Evolutionary conservation across 2,113 vertebrate genomes (phyloP), one percentile per base, ranked within the genome.

Genomic region (Chloroceryle aenea): DNA sequence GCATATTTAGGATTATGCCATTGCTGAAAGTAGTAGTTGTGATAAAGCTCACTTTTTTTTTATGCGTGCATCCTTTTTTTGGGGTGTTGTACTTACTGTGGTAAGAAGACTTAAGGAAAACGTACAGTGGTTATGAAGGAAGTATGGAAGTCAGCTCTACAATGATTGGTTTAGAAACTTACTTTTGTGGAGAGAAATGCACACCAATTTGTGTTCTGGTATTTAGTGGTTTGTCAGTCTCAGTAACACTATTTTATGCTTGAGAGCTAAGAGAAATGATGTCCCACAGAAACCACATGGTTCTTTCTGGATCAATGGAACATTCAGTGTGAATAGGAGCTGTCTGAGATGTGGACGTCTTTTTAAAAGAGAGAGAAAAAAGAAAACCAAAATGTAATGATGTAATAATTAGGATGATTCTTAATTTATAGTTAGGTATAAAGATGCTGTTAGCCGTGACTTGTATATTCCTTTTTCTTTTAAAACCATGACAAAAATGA

Each of bases 401-500:
- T 82, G 30, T 74, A 27, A 34, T 73, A 42, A 47, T 40, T 50
- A 74, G 78, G 11, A 27, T 53, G 43, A 47, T 94, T 87, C 14
- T 77, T 73, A 26, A 29, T 62, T 87, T 63, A 10, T 47, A 71
- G 30, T 43, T 55, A 26, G 12, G 12, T 63, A 53, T 64, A 22
- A 38, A 77, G 38, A 27, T 61, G 15, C 29, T 50, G 18, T 68
- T 50, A 53, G 12, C 27, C 90, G 59, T 58, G 53, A 69, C 19
- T 5, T 42, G 7, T 40, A 26, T 26, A 29, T 64, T 68, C 27
- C 14, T 75, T 48, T 42, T 32, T 9, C 78, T 93, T 94, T 96
- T 94, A 75, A 85, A 94, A 86, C 22, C 4, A 10, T 82, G 52
- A 87, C 27, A 91, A 93, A 95, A 97, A 75, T 72, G 87, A 43